Conservation (phyloP, 2,888 invertebrate species). For the Ophioninae sp. region DNA sequence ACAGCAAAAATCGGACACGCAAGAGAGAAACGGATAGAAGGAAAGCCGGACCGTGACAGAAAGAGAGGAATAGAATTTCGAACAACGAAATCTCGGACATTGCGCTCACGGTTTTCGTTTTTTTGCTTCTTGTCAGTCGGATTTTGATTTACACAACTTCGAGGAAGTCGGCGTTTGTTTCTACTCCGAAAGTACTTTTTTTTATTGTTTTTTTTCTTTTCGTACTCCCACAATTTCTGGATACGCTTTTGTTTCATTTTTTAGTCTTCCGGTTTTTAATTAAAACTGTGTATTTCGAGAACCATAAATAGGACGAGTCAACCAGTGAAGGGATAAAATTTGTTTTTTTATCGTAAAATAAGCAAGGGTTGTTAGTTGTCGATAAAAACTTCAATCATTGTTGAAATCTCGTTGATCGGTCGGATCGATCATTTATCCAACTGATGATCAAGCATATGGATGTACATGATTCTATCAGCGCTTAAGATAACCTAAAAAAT, state of each 20-base stretch:
- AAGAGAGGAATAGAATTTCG: constrained; percentile 24
- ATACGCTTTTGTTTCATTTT: constrained; percentile 13
- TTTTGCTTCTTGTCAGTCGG: constrained; percentile 51
- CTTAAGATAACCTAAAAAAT: too few species aligned
- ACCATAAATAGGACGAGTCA: background rate
- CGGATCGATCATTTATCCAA: too few species aligned
- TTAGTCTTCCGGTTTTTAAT: background rate
- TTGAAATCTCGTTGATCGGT: too few species aligned
- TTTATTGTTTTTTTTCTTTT: constrained; percentile 5
- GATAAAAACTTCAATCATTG: too few species aligned
- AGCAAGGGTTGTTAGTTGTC: too few species aligned
- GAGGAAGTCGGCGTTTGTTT: constrained; percentile 53
- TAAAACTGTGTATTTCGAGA: background rate
- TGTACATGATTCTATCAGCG: too few species aligned
- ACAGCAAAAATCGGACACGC: constrained; percentile 29
- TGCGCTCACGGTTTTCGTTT: constrained; percentile 58
- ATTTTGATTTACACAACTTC: constrained; percentile 68
- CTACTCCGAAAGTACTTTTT: background rate
- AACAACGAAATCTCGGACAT: constrained; percentile 41
- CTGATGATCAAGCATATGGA: too few species aligned
- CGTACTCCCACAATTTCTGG: background rate
- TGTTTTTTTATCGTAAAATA: too few species aligned
- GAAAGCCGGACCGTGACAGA: background rate
- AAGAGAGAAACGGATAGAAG: constrained; percentile 28
- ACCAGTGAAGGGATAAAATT: too few species aligned